Base-by-base conservation (phyloP, 2,888 invertebrate genomes). In the Zeuzera pyrina region DNA sequence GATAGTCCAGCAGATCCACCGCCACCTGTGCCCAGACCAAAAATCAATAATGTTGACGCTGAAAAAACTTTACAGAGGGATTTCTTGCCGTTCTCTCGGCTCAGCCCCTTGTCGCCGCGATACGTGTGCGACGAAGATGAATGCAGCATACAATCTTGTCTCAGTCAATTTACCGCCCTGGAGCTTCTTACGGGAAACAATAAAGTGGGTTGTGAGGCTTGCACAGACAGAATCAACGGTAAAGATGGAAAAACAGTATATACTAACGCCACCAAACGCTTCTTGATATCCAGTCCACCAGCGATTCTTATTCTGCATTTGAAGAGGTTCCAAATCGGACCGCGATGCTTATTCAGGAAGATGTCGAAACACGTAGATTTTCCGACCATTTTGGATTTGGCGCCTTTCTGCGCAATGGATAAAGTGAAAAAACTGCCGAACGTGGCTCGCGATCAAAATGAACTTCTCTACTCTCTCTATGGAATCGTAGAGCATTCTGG, bases 401-500 rank as follows among this genome's bases (percentile, higher is more conserved):
- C 96, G 13, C 95, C 97, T 3, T 97, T 94, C 69, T 96, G 96
- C 63, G 91, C 93, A 35, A 85, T 86, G 50, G 87, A 87, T 41
- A 87, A 87, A 52, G 71, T 87, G 12, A 84, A 84, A 50, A 87
- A 86, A 49, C 66, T 90, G 34, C 88, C 89, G 10, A 87, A 87
- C 41, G 86, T 87, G 12, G 62, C 72, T 30, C 81, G 85, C n/a
- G 87, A 87, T 6, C 89, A 91, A 57, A 86, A 79, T 45, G 86
- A 88, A 57, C 74, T 96, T 22, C 70, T 94, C 15, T 98, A 98
- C 67, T 90, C 95, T 0, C 78, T 99, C 31, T 99, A 97, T 55
- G 98, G 97, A 0, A 91, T 99, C 0, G 97, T 98, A 2, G 96
- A 95, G 59, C 98, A 99, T 63, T 91, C 92, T 32, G 98, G 98